Conservation (phyloP, 1,140 invertebrate genomes). For the Penaeus chinensis region DNA sequence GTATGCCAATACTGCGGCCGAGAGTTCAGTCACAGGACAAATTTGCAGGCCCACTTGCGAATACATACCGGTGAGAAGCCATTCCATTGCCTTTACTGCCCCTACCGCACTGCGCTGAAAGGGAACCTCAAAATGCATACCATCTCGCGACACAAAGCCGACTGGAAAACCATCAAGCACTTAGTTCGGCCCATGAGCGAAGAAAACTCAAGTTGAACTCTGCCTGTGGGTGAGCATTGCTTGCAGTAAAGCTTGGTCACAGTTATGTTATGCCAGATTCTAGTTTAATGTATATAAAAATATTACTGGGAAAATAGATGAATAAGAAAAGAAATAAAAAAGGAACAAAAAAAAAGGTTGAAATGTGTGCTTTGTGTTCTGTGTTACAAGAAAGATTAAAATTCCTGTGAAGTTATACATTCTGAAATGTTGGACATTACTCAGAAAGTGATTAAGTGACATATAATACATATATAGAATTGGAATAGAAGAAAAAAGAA, state of each 20-base stretch:
- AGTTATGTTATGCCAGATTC: constrained; percentile 2
- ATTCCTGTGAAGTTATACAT: no score
- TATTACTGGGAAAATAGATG: no score
- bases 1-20: constrained; percentile 49
- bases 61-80: constrained; percentile 59
- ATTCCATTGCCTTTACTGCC: constrained; percentile 58
- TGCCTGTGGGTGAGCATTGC: constrained; percentile 39
- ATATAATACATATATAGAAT: no score
- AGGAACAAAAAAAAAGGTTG: no score
- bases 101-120: constrained; percentile 55
- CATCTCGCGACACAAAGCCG: constrained; percentile 51
- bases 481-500: no score
- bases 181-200: constrained; percentile 40
- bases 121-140: constrained; percentile 58
- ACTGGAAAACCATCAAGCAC: constrained; percentile 58
- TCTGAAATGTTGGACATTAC: no score
- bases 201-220: constrained; percentile 37
- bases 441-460: no score
- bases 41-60: constrained; percentile 48
- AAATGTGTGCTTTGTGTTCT: no score
- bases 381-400: no score
- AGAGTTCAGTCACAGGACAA: constrained; percentile 55
- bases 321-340: no score
- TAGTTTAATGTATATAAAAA: constrained; percentile 26
- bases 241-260: neutral